phyloP scores from a whole-genome alignment of 2,113 vertebrate species.

The Scomber scombrus region DNA sequence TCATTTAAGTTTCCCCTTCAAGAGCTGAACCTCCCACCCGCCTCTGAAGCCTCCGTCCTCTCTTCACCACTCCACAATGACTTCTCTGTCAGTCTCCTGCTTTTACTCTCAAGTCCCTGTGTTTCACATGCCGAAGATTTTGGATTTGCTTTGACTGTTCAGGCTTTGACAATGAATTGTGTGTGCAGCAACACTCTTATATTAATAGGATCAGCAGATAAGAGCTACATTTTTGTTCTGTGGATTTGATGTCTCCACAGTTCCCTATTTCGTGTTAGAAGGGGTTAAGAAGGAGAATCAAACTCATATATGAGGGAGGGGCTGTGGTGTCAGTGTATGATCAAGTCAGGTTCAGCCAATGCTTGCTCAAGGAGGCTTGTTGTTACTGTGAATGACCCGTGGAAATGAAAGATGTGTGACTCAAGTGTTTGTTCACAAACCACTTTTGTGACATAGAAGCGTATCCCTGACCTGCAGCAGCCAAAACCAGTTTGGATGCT shows the following conservation, averaged over 20 bases:
- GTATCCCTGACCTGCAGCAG: neutral
- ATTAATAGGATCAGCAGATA: conserved; percentile 13
- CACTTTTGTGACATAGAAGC: conserved; percentile 32
- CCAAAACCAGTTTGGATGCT: conserved; percentile 62
- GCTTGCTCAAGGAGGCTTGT: conserved; percentile 5
- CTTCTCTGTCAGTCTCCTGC: conserved; percentile 59
- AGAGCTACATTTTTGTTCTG: neutral
- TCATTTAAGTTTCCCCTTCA: conserved; percentile 66
- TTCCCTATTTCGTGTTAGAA: neutral
- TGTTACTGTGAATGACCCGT: conserved; percentile 27
- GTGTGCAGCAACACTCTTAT: neutral
- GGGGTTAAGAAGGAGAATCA: conserved; percentile 7
- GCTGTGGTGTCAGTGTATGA: neutral
- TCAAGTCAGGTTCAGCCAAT: neutral
- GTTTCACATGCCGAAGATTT: conserved; percentile 44
- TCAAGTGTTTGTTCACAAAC: conserved; percentile 34
- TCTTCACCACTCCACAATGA: conserved; percentile 62
- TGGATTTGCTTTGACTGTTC: conserved; percentile 24
- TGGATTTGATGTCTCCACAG: neutral
- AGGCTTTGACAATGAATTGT: neutral
- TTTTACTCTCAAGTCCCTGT: conserved; percentile 35
- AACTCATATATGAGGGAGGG: neutral
- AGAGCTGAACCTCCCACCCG: conserved; percentile 35
- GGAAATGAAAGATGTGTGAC: conserved; percentile 7
- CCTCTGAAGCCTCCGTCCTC: conserved; percentile 8